These are phyloP conservation scores for Coregonus suidteri DNA, from an alignment of 2,797 vertebrate genomes.

Conservation along the genomic window DNA sequence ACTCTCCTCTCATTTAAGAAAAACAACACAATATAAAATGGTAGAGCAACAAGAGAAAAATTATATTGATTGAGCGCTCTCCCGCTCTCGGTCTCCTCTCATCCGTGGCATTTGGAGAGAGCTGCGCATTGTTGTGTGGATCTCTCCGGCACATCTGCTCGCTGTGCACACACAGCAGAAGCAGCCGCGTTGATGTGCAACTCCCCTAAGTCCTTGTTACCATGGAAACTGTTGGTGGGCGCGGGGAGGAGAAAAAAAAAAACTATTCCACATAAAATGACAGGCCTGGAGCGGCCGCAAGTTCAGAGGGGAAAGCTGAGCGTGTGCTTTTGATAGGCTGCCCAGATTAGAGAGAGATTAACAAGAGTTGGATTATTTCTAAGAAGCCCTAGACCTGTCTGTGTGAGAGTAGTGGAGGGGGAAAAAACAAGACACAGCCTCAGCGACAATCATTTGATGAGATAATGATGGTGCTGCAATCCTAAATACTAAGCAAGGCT, in stretches of 20 bases:
- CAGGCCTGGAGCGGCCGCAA: slow-evolving; percentile 12
- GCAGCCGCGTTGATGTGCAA: slow-evolving; percentile 41
- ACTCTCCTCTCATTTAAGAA: slow-evolving; percentile 10
- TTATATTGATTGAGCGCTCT: not conserved
- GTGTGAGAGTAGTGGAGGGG: not conserved
- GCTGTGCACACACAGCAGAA: slow-evolving; percentile 21
- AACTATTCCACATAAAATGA: slow-evolving; percentile 38
- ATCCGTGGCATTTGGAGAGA: slow-evolving; percentile 26
- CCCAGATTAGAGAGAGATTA: slow-evolving; percentile 41
- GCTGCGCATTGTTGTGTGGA: slow-evolving; percentile 54
- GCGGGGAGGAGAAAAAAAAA: slow-evolving; percentile 42
- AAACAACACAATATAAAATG: not conserved
- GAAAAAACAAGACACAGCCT: not conserved
- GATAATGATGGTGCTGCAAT: no score
- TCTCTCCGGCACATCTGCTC: slow-evolving; percentile 27
- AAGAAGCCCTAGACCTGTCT: slow-evolving; percentile 3
- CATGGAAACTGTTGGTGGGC: slow-evolving; percentile 77
- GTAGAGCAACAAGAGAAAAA: not conserved
- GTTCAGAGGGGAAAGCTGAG: slow-evolving; percentile 16
- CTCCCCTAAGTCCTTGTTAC: slow-evolving; percentile 84
- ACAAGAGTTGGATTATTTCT: slow-evolving; percentile 26
- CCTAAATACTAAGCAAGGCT: no score
- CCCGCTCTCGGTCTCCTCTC: slow-evolving; percentile 15
- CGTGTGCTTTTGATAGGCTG: slow-evolving; percentile 19
- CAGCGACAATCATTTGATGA: no score